Base-by-base conservation (phyloP, 92 coral and sea anemone species). In the Actinostola sp. region DNA sequence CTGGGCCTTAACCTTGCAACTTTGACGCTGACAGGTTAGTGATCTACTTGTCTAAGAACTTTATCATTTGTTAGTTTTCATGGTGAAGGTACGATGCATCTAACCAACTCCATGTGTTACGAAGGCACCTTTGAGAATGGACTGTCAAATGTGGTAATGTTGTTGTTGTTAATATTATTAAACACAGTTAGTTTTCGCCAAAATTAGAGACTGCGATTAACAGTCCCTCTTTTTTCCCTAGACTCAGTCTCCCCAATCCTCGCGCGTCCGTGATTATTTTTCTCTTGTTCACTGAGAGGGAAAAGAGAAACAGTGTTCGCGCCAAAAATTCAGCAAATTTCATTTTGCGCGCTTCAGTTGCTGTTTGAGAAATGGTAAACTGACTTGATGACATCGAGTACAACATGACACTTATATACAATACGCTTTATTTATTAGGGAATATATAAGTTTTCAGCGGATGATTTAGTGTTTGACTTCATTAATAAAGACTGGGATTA, bases 91-190 rank as follows among this genome's bases (percentile, higher is more conserved):
- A 50, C 43, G n/a, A 2, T 86, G 34, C 63, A 65, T 17, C 49
- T 86, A 45, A 17, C 80, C 1, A 81, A 72, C 21, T 50, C 73
- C 12, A 29, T 81, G 25, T 25, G 46, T 30, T 86, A 32, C 41
- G 31, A 31, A 0, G 92, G 92, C 0, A 86, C 65, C 66, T 86
- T 86, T 29, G 81, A 69, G 23, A 48, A 82, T 34, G 92, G 92
- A 29, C 52, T 35, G 33, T 42, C 84, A 42, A 36, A 55, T 12
- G 81, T 76, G 88, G 92, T 86, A 71, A 51, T 48, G n/a, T 48
- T 48, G 54, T 14, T 2, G 54, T 48, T 3, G n/a, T 2, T 16
- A 48, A 48, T 14, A 6, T 16, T 48, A 4, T 14, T 16, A 48
- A 14, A 3, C 15, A 14, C 15, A 6, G 8, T 48, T 48, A n/a